Conservation (phyloP, 2,797 vertebrate genomes). For the Smutsia gigantea region DNA sequence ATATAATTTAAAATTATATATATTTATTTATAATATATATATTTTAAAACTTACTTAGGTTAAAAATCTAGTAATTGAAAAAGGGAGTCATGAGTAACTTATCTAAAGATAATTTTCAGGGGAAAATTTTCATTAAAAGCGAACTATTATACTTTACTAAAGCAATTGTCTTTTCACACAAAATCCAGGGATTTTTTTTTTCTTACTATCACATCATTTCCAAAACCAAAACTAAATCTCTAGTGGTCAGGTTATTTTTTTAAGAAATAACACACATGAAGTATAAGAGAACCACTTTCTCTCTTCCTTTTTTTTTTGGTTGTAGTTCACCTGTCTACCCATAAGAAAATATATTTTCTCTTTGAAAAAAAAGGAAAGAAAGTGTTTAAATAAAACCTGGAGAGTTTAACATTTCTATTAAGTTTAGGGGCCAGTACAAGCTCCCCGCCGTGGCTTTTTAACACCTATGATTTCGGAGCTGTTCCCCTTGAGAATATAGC, state of each 20-base stretch:
- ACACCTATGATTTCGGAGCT: slow-evolving; percentile 69
- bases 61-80: slow-evolving; percentile 25
- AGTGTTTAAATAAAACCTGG: slow-evolving; percentile 56
- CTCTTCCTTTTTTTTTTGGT: neutral
- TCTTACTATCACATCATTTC: slow-evolving; percentile 19
- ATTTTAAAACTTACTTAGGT: slow-evolving; percentile 23
- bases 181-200: neutral
- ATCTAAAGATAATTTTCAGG: slow-evolving; percentile 4
- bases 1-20: too few relatives aligned
- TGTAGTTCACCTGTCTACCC: neutral
- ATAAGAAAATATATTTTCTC: slow-evolving; percentile 63
- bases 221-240: slow-evolving; percentile 47
- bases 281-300: neutral
- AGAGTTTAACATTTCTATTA: slow-evolving; percentile 55
- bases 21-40: neutral
- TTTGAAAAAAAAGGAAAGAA: slow-evolving; percentile 25
- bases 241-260: neutral
- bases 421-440: slow-evolving; percentile 15
- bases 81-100: slow-evolving; percentile 39
- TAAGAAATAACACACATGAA: slow-evolving; percentile 24
- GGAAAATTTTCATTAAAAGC: slow-evolving; percentile 45
- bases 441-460: slow-evolving; percentile 64
- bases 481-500: slow-evolving; percentile 65
- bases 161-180: neutral
- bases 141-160: neutral